These are phyloP conservation scores for Ips nitidus DNA, from an alignment of 1,140 invertebrate genomes.

Conservation along the genomic window DNA sequence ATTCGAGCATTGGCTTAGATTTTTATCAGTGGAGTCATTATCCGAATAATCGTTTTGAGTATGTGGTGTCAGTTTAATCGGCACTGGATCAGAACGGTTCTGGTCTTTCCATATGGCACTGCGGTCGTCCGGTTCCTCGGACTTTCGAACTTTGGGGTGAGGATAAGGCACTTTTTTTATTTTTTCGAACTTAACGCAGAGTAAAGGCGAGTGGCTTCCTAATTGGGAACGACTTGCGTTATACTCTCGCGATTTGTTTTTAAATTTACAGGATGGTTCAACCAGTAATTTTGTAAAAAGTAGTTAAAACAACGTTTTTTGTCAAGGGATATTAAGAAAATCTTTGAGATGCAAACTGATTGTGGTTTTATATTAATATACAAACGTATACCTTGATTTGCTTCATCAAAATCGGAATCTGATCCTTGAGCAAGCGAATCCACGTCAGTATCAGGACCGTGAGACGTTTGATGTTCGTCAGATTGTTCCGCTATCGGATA, in stretches of 20 bases:
- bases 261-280: too few relatives aligned
- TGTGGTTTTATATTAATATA: conserved; percentile 3
- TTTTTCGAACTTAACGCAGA: conserved; percentile 41
- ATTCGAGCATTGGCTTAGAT: conserved; percentile 47
- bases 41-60: conserved; percentile 29
- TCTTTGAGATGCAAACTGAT: conserved; percentile 38
- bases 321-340: too few relatives aligned
- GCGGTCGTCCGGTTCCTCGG: conserved; percentile 62
- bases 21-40: conserved; percentile 47
- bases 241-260: too few relatives aligned
- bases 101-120: conserved; percentile 26
- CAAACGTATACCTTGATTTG: conserved; percentile 46
- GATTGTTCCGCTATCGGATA: conserved; percentile 83
- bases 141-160: conserved; percentile 53
- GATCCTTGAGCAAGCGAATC: conserved; percentile 55
- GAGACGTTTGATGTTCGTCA: conserved; percentile 74
- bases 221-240: not conserved
- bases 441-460: conserved; percentile 64
- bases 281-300: too few relatives aligned
- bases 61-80: conserved; percentile 22
- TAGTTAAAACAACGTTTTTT: too few relatives aligned
- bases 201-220: conserved; percentile 40
- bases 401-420: conserved; percentile 58
- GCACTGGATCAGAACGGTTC: not conserved
- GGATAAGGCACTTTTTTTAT: conserved; percentile 43